A percentile compares a stretch with the other conserved stretches of the same genome.
Conservation (phyloP, 2,113 vertebrate genomes). For the Phalacrocorax pelagicus region DNA sequence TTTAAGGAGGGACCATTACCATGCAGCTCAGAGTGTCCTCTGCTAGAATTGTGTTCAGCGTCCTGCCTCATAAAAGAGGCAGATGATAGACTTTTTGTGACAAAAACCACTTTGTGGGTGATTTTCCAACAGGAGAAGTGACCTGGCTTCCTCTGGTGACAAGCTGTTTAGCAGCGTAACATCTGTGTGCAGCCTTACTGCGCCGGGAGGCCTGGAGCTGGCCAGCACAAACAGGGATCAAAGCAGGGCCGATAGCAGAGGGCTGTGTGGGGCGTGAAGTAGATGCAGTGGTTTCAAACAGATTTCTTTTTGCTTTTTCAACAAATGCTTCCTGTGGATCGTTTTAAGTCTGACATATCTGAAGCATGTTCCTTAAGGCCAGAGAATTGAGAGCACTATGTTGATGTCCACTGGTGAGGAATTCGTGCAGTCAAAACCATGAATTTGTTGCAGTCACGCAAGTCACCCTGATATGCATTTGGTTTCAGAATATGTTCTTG, state of each 20-base stretch:
- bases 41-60: accelerated
- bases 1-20: not conserved
- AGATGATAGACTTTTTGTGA: not conserved
- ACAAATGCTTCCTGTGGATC: not conserved
- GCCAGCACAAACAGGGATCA: constrained; percentile 24
- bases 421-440: not conserved
- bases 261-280: not conserved
- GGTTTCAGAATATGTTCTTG: not conserved
- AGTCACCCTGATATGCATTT: not conserved
- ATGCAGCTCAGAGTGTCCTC: not conserved
- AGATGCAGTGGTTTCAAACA: not conserved
- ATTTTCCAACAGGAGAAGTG: not conserved
- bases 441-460: not conserved
- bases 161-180: not conserved
- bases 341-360: not conserved
- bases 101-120: not conserved
- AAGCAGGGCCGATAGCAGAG: not conserved
- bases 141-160: not conserved
- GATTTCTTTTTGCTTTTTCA: not conserved
- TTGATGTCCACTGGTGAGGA: not conserved
- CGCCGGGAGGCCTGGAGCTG: not conserved
- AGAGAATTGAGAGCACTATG: not conserved
- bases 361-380: not conserved
- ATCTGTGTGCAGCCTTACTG: not conserved
- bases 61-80: not conserved